Evolutionary conservation across 2,113 vertebrate genomes (phyloP), one percentile per base, ranked within the genome.

Genomic region (Microtus pennsylvanicus): DNA sequence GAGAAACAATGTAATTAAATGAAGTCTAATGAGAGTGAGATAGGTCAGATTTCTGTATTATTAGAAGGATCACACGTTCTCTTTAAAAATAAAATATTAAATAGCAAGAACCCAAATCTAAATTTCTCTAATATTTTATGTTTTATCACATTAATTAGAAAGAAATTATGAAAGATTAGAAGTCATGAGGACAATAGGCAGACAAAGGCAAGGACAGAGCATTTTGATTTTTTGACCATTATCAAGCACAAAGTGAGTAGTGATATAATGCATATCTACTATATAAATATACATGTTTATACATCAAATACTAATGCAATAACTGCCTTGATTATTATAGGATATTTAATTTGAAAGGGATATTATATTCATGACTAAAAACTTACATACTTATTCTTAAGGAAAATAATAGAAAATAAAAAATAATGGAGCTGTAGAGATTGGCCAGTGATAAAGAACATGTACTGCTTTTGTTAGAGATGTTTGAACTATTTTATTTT

Each of bases 1-100:
- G 80, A 78, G 95, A 94, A 94, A 75, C 65, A 91, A 89, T 86
- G 17, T 91, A 94, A 93, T 82, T 63, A 95, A 95, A 91, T 87
- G 74, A 72, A 28, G 28, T 87, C 7, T 91, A 58, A 17, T 12
- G 10, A 45, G 19, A 70, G 16, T 13, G 63, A 69, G 26, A 75
- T 74, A 55, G 22, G 65, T 96, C 22, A 52, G 77, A 13, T 89
- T 42, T 87, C 33, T 63, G 3, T 89, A 91, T 72, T 19, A 30
- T 82, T 91, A 89, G n/a, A 69, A 91, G 47, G 24, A 67, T 85
- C 67, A 94, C 13, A 81, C 72, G 10, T 35, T 61, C 9, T 76
- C 33, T 82, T 91, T 93, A 67, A 86, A 94, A 94, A 33, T 19
- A 85, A 58, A 50, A 8, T 76, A 26, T 70, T 88, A 12, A n/a